Conservation (phyloP, 2,113 vertebrate genomes). For the Solea senegalensis region DNA sequence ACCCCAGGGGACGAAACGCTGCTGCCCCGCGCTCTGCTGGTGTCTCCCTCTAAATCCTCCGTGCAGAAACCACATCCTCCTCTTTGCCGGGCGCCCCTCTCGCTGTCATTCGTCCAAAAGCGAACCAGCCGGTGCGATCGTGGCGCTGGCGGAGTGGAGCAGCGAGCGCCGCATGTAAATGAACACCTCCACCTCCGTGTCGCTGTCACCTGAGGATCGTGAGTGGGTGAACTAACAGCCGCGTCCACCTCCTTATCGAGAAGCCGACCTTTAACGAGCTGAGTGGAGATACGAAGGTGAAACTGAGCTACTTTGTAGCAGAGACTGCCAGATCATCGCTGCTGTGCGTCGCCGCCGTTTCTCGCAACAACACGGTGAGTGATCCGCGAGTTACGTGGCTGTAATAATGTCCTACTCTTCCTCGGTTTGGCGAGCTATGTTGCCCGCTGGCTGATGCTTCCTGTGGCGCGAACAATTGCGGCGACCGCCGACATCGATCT, state of each 20-base stretch:
- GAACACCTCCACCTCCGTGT: constrained; percentile 42
- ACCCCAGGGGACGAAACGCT: constrained; percentile 28
- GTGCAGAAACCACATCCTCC: constrained; percentile 73
- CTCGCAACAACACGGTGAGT: constrained; percentile 70
- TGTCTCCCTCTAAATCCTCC: constrained; percentile 65
- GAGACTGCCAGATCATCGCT: constrained; percentile 13
- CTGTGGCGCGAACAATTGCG: constrained; percentile 5
- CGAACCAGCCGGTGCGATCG: constrained; percentile 73
- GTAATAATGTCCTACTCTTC: constrained; percentile 16
- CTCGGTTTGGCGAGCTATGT: neutral
- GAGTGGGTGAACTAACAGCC: neutral
- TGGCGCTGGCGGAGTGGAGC: constrained; percentile 77
- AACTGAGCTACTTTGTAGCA: constrained; percentile 48
- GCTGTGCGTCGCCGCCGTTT: constrained; percentile 40
- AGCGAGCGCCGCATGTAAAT: constrained; percentile 70
- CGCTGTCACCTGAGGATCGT: constrained; percentile 55
- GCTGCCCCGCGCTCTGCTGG: constrained; percentile 15
- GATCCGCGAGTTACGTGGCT: constrained; percentile 42
- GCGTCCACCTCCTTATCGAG: neutral
- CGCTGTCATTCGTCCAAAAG: constrained; percentile 76
- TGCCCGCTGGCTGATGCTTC: constrained; percentile 10
- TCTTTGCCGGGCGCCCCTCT: constrained; percentile 48
- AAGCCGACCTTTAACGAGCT: constrained; percentile 14
- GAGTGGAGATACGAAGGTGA: constrained; percentile 20
- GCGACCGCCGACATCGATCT: constrained; percentile 10